Evolutionary conservation across 2,113 vertebrate species (phyloP).

Genomic region (Clarias macrocephalus): DNA sequence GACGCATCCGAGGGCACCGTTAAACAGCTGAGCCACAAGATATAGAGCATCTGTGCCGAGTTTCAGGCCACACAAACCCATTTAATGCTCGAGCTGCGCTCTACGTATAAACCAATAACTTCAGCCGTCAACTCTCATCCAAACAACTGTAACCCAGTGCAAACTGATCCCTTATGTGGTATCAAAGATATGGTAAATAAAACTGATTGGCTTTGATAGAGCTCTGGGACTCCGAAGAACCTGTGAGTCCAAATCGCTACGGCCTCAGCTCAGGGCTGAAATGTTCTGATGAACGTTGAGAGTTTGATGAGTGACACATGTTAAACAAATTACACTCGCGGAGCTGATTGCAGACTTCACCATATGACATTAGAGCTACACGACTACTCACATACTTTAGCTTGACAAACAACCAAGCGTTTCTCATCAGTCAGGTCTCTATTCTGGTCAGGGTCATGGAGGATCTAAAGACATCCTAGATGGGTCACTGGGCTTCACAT

Average conservation of each 20-base stretch:
- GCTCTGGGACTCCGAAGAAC: not conserved
- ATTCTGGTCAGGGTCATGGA: no score
- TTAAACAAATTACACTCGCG: not conserved
- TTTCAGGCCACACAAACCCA: slow-evolving; percentile 39
- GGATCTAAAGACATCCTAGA: not conserved
- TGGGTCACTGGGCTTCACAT: not conserved
- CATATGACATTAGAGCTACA: not conserved
- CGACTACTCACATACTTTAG: not conserved
- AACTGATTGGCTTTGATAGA: not conserved
- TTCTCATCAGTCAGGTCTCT: not conserved
- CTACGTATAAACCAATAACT: slow-evolving; percentile 39
- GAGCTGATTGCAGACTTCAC: not conserved
- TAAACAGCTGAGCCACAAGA: slow-evolving; percentile 29
- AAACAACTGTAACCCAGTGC: slow-evolving; percentile 39
- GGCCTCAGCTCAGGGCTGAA: not conserved
- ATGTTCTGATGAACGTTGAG: not conserved
- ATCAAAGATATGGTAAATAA: slow-evolving; percentile 35
- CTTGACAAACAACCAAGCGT: not conserved
- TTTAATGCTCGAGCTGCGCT: slow-evolving; percentile 37
- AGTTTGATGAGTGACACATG: not conserved
- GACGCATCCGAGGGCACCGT: slow-evolving; percentile 26
- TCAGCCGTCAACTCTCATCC: slow-evolving; percentile 37
- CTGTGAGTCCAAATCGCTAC: not conserved
- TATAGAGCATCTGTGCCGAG: slow-evolving; percentile 35
- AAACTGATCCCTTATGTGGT: slow-evolving; percentile 30